These are phyloP conservation scores for Neodiprion lecontei DNA, from an alignment of 1,140 invertebrate genomes.

Conservation along the genomic window DNA sequence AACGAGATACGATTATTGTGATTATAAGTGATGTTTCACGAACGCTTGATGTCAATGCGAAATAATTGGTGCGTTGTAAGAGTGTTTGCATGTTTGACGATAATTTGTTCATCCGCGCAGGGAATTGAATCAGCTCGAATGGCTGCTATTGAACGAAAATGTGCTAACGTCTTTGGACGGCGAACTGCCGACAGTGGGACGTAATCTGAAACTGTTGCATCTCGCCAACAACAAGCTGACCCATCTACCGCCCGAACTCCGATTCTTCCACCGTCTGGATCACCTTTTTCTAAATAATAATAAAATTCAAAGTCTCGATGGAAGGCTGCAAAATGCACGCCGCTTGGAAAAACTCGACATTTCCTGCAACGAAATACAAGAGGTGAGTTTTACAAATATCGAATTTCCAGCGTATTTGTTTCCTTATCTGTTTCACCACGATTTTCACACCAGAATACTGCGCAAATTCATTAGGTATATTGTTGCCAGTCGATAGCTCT, in stretches of 20 bases:
- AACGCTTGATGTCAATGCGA: too few relatives aligned
- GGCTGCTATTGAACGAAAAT: slow-evolving; percentile 80
- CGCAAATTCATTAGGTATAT: not conserved
- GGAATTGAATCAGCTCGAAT: slow-evolving; percentile 73
- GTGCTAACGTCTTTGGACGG: slow-evolving; percentile 74
- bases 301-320: slow-evolving; percentile 71
- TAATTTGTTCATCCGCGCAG: slow-evolving; percentile 41
- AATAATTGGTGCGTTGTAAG: too few relatives aligned
- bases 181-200: slow-evolving; percentile 71
- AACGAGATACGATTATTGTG: too few relatives aligned
- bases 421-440: not conserved
- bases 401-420: not conserved
- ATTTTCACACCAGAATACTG: not conserved
- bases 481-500: too few relatives aligned
- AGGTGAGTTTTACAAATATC: slow-evolving; percentile 60
- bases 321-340: slow-evolving; percentile 71
- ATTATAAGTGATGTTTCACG: too few relatives aligned
- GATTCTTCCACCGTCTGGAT: slow-evolving; percentile 70
- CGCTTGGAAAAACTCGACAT: slow-evolving; percentile 71
- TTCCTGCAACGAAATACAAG: slow-evolving; percentile 76
- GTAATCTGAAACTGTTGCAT: slow-evolving; percentile 73
- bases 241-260: slow-evolving; percentile 72
- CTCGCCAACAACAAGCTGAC: slow-evolving; percentile 75
- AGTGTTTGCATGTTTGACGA: too few relatives aligned
- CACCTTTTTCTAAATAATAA: slow-evolving; percentile 76